Evolutionary conservation across 64 coral and sea anemone species (phyloP), one percentile per base, ranked within the genome.

Genomic region (Anthopleura sola): DNA sequence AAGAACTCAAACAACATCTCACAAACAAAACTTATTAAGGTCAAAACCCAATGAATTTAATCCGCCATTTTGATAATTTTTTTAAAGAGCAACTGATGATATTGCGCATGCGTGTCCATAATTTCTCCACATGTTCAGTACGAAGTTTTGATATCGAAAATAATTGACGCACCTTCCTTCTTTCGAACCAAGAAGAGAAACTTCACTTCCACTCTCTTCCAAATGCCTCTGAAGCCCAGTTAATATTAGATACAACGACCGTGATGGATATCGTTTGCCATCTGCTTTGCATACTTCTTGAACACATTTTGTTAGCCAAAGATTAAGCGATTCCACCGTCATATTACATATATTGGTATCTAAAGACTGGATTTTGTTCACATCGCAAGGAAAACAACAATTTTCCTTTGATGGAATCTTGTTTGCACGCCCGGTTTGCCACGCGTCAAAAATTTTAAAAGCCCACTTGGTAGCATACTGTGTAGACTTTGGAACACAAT

Each of bases 181-280:
- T 6, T 53, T 53, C 14, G 7, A 12, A 12, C 50, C 50, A 53
- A 53, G 7, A 12, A 75, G 17, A 6, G 28, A 37, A 47, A 78
- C 75, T 37, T 31, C 6, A 31, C 12, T 78, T 13, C 75, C 19
- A 38, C 75, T 47, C 37, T 78, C 29, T 13, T 20, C 6, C 37
- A 78, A 78, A 78, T 75, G 71, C 28, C 71, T 8, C 17, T 75
- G 71, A 75, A 75, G 28, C 9, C 71, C 71, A 33, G 71, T 75
- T n/a, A 75, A 6, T 16, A 53, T 53, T 12, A 53, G 14, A 12
- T 53, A 53, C 50, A 53, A 53, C 6, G 6, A 15, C 7, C 50
- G 7, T 2, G 50, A 1, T 53, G 50, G 50, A 12, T 53, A 53
- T 53, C 50, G 50, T 53, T 53, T 6, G 50, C 36, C 0, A 47